phyloP scores from a whole-genome alignment of 2,888 invertebrate species.

The Steinernema scapterisci region DNA sequence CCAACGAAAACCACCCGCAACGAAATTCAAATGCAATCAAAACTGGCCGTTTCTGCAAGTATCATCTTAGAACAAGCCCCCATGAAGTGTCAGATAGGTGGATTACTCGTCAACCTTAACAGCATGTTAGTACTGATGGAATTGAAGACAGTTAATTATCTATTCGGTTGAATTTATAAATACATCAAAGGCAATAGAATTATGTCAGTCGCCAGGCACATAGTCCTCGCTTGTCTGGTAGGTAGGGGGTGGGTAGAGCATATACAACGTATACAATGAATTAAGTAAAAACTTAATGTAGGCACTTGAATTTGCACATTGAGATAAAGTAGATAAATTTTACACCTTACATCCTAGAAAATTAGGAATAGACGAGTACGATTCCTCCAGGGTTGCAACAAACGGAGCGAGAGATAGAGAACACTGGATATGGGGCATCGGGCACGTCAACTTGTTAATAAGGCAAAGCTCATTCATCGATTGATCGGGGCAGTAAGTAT shows the following conservation, averaged over 20 bases:
- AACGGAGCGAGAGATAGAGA: not conserved
- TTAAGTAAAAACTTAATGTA: slow-evolving; percentile 30
- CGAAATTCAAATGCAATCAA: too few species aligned
- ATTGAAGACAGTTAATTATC: not conserved
- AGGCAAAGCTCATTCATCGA: slow-evolving; percentile 26
- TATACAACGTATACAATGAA: slow-evolving; percentile 14
- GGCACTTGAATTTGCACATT: slow-evolving; percentile 30
- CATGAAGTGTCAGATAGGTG: too few species aligned
- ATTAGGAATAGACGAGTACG: not conserved
- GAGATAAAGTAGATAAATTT: not conserved
- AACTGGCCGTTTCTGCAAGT: too few species aligned
- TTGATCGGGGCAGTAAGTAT: not conserved
- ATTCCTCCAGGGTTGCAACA: too few species aligned
- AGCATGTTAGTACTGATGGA: too few species aligned
- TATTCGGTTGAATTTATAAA: not conserved
- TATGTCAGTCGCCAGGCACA: slow-evolving; percentile 25
- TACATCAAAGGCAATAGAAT: slow-evolving; percentile 17
- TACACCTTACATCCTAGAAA: not conserved
- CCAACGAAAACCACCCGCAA: too few species aligned
- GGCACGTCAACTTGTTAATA: not conserved
- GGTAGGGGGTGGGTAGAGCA: not conserved
- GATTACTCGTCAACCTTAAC: too few species aligned
- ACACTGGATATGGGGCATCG: not conserved
- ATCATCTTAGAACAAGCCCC: too few species aligned
- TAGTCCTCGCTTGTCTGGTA: slow-evolving; percentile 16